Conservation (phyloP, 2,797 vertebrate species). For the Dermochelys coriacea region DNA sequence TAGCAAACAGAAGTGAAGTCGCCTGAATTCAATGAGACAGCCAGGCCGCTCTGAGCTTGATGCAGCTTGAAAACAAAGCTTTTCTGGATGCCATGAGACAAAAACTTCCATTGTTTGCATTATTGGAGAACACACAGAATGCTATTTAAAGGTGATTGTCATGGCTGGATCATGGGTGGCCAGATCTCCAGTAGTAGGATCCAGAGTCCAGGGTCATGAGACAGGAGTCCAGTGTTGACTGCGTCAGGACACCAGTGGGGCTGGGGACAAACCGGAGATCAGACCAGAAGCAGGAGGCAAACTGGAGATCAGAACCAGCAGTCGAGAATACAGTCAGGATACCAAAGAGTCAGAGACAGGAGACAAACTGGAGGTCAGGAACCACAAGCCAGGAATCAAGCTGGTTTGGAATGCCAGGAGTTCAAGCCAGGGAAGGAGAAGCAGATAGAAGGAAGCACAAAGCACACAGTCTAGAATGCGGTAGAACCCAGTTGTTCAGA, state of each 20-base stretch:
- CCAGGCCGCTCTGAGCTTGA: background rate
- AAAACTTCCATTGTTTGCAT: background rate
- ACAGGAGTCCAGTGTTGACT: background rate
- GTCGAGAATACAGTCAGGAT: background rate
- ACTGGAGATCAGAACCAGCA: background rate
- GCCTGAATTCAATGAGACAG: background rate
- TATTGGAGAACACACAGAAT: background rate
- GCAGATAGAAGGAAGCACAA: background rate
- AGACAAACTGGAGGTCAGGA: background rate
- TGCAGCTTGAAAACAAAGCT: background rate
- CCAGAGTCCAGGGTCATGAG: background rate
- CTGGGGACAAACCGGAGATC: no score
- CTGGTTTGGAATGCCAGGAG: background rate
- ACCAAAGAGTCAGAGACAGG: background rate
- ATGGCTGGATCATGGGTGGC: background rate
- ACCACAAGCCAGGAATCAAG: background rate
- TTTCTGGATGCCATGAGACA: background rate
- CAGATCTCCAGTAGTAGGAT: background rate
- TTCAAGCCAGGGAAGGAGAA: background rate
- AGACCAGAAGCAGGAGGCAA: background rate
- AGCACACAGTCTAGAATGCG: background rate
- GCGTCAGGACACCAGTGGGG: background rate
- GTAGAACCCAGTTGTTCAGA: background rate
- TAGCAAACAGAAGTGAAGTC: background rate
- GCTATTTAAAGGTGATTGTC: background rate